Evolutionary conservation across 2,888 invertebrate genomes (phyloP).

Genomic region (Morpho achilles): DNA sequence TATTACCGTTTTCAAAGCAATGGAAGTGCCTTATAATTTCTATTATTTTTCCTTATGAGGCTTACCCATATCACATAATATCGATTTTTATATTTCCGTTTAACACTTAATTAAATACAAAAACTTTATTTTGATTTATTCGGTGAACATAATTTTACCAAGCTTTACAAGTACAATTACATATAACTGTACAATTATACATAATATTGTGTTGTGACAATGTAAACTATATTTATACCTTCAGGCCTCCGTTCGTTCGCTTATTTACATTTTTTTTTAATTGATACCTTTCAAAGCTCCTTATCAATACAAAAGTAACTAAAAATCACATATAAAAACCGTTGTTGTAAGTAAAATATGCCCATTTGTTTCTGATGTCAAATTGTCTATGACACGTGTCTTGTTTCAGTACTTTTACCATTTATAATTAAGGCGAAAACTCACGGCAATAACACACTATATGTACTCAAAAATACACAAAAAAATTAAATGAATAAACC

Average conservation of each 20-base stretch:
- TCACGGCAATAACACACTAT: no score
- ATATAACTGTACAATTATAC: slow-evolving; percentile 30
- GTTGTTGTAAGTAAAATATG: slow-evolving; percentile 50
- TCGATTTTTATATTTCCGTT: not conserved
- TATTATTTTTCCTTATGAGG: slow-evolving; percentile 2
- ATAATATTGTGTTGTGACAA: slow-evolving; percentile 57
- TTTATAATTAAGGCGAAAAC: no score
- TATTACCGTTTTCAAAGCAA: slow-evolving; percentile 19
- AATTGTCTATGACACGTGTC: slow-evolving; percentile 39
- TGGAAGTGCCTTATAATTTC: slow-evolving; percentile 21
- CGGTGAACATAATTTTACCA: slow-evolving; percentile 61
- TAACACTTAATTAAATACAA: slow-evolving; percentile 34
- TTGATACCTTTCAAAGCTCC: slow-evolving; percentile 37
- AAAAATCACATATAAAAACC: slow-evolving; percentile 38
- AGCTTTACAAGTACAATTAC: slow-evolving; percentile 60
- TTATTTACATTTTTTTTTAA: slow-evolving; percentile 60
- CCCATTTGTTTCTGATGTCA: slow-evolving; percentile 35
- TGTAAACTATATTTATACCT: slow-evolving; percentile 54
- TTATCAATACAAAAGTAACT: slow-evolving; percentile 27
- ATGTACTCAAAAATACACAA: no score
- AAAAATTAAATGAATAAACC: no score
- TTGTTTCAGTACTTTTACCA: no score
- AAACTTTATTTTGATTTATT: slow-evolving; percentile 35
- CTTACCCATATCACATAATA: slow-evolving; percentile 12
- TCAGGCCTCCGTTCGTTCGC: slow-evolving; percentile 68